A percentile compares a stretch with the other conserved stretches of the same genome.
Evolutionary conservation across 2,113 vertebrate species (phyloP).

Genomic region (Actenoides hombroni): DNA sequence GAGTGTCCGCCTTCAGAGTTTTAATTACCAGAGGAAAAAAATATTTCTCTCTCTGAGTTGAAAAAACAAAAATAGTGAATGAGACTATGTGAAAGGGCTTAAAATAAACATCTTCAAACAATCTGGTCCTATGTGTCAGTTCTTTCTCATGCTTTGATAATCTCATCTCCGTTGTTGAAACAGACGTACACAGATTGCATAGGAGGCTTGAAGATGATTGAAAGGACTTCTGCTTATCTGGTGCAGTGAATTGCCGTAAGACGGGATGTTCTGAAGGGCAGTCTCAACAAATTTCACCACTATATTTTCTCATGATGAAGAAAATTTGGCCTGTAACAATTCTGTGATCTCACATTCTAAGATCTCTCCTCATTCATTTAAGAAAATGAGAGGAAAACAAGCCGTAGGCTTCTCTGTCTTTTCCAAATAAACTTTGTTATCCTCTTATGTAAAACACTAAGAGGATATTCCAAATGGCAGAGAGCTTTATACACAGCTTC

Average conservation of each 20-base stretch:
- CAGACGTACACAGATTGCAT: slow-evolving; percentile 18
- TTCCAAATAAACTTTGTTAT: slow-evolving; percentile 48
- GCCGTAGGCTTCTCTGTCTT: neutral
- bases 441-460: slow-evolving; percentile 39
- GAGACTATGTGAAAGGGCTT: slow-evolving; percentile 26
- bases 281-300: neutral
- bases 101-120: slow-evolving; percentile 63
- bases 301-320: neutral
- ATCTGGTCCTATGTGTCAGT: slow-evolving; percentile 46
- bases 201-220: slow-evolving; percentile 1
- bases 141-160: slow-evolving; percentile 45
- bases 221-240: neutral
- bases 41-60: neutral
- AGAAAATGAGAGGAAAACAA: slow-evolving; percentile 37
- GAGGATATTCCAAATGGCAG: slow-evolving; percentile 29
- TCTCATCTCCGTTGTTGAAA: slow-evolving; percentile 30
- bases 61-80: slow-evolving; percentile 38
- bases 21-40: slow-evolving; percentile 22
- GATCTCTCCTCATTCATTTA: slow-evolving; percentile 6
- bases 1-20: neutral
- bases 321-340: neutral
- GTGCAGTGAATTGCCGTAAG: neutral
- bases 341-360: neutral
- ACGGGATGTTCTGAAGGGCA: slow-evolving; percentile 16
- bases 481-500: slow-evolving; percentile 3